Percentiles rank a stretch among this genome's conserved stretches.
Conservation (phyloP, 2,113 vertebrate genomes). For the Peromyscus californicus region DNA sequence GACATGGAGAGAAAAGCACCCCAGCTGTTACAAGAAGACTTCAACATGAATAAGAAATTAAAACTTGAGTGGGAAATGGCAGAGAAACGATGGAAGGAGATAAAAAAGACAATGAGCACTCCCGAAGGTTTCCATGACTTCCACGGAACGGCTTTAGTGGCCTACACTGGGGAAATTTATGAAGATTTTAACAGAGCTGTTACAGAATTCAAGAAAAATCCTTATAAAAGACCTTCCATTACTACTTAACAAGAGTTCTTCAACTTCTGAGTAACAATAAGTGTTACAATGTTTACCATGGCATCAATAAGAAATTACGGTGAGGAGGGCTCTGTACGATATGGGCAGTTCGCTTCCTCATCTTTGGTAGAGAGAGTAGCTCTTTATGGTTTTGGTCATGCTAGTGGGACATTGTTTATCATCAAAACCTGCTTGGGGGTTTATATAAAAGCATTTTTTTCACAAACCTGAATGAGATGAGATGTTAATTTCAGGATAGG, state of each 20-base stretch:
- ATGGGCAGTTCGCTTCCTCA: slow-evolving; percentile 46
- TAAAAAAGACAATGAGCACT: neutral
- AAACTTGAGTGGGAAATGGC: neutral
- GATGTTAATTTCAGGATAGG: slow-evolving; percentile 56
- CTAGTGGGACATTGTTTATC: neutral
- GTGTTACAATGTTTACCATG: neutral
- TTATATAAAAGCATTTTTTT: neutral
- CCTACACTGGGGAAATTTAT: neutral
- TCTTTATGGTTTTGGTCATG: rapidly evolving
- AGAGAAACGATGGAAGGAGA: neutral
- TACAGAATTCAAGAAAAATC: neutral
- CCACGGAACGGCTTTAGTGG: neutral
- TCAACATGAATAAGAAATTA: neutral
- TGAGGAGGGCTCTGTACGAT: neutral
- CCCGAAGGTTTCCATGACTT: neutral
- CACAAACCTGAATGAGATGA: rapidly evolving
- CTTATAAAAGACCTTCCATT: slow-evolving; percentile 18
- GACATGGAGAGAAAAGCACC: slow-evolving; percentile 19
- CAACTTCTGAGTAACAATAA: slow-evolving; percentile 28
- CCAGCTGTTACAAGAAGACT: slow-evolving; percentile 31
- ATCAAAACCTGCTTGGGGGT: slow-evolving; percentile 57
- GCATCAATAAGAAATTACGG: neutral
- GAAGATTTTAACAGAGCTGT: neutral
- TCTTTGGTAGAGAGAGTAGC: rapidly evolving
- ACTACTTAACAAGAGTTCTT: slow-evolving; percentile 69